Conservation (phyloP, 92 coral and sea anemone genomes). For the Desmophyllum pertusum region DNA sequence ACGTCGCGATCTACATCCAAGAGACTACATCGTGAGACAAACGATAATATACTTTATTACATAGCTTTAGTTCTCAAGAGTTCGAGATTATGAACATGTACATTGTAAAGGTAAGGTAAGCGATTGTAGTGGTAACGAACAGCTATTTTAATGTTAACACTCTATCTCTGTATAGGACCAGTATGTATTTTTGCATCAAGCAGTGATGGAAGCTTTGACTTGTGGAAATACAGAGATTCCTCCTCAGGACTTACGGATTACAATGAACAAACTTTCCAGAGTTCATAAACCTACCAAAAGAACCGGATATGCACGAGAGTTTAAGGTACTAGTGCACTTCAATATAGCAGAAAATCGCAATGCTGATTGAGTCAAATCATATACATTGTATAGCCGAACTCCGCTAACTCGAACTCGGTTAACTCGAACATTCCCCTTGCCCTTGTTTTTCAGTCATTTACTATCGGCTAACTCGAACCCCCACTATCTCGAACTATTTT, state of each 20-base stretch:
- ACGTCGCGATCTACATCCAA: too few relatives aligned
- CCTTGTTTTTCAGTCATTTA: too few relatives aligned
- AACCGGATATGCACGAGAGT: slow-evolving; percentile 61
- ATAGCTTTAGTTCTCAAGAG: neutral
- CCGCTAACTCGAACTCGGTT: too few relatives aligned
- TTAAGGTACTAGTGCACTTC: slow-evolving; percentile 36
- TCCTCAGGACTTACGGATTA: slow-evolving; percentile 50
- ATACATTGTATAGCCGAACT: too few relatives aligned
- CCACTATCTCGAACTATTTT: too few relatives aligned
- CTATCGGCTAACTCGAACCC: too few relatives aligned
- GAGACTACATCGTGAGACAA: too few relatives aligned
- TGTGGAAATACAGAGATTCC: slow-evolving; percentile 87
- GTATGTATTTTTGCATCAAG: slow-evolving; percentile 69
- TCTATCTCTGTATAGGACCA: slow-evolving; percentile 59
- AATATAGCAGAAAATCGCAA: neutral
- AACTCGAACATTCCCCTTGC: too few relatives aligned
- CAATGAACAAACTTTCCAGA: slow-evolving; percentile 54
- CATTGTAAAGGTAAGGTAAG: neutral
- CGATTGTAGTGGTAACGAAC: neutral
- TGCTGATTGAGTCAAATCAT: too few relatives aligned
- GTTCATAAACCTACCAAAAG: slow-evolving; percentile 13
- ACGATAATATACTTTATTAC: too few relatives aligned
- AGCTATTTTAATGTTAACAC: neutral
- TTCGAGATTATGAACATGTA: neutral
- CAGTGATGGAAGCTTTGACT: slow-evolving; percentile 67